A percentile compares a stretch with the other conserved stretches of the same genome.
Conservation (phyloP, 2,888 invertebrate genomes). For the Drosophila percnosoma region DNA sequence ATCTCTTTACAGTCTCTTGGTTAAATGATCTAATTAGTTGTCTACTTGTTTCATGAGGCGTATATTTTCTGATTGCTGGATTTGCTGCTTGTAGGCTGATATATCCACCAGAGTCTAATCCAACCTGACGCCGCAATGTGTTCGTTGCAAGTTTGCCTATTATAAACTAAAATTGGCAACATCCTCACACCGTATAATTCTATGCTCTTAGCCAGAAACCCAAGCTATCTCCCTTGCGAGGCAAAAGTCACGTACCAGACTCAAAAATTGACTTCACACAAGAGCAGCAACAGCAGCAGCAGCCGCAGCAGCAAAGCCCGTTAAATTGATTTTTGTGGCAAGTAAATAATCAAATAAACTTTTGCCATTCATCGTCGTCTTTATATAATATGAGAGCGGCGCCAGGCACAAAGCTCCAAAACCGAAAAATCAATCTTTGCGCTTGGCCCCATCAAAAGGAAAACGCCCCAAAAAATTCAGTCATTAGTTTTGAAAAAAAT, state of each 20-base stretch:
- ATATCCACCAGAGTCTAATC: background rate
- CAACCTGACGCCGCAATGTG: background rate
- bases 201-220: conserved; percentile 9
- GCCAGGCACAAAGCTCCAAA: conserved; percentile 42
- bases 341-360: conserved; percentile 73
- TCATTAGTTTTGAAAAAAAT: conserved; percentile 63
- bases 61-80: background rate
- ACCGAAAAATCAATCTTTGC: conserved; percentile 68
- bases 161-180: conserved; percentile 25
- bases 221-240: conserved; percentile 13
- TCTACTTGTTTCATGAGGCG: background rate
- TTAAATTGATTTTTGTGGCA: conserved; percentile 73
- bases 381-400: conserved; percentile 51
- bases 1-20: background rate
- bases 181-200: conserved; percentile 15
- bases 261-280: conserved; percentile 44
- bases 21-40: background rate
- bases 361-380: conserved; percentile 47
- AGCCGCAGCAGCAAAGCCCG: conserved; percentile 23
- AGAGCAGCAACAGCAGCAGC: conserved; percentile 14
- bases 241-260: conserved; percentile 57
- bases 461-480: conserved; percentile 72
- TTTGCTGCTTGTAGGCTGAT: background rate
- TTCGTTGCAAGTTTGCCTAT: background rate
- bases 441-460: conserved; percentile 38